Base-by-base conservation (phyloP, 2,113 vertebrate genomes). In the Cyrtonyx montezumae region DNA sequence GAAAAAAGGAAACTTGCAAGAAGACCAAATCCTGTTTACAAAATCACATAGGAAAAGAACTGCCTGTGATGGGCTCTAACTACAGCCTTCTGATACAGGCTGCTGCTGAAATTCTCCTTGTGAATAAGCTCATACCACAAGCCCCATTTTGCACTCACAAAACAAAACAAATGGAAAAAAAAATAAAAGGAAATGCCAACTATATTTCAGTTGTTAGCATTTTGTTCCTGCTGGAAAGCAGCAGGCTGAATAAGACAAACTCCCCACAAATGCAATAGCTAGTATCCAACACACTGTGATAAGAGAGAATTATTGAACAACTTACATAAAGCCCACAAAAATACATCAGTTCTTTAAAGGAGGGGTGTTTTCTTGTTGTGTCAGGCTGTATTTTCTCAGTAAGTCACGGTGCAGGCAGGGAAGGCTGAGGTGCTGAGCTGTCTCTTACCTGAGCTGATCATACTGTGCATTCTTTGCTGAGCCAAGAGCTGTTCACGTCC, bases 401-500 rank as follows among this genome's bases (percentile, higher is more conserved):
- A 48, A 69, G 78, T 43, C 66, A 30, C 51, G 46, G 22, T 43
- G n/a, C 15, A 25, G 36, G 12, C 69, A 49, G 67, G 68, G 34
- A 90, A 84, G 85, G 37, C 37, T 6, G 62, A 77, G 79, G 91
- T 68, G 93, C 6, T n/a, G 77, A 89, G 86, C 78, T 74, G 79
- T 94, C 90, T 96, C 98, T 99, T 99, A 99, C 99, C 99, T 99
- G 99, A 98, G 98, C 97, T 98, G 98, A 99, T 99, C 98, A 99
- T 98, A 97, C 98, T 99, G 98, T 99, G 99, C 98, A 99, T 99
- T 98, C 98, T 98, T 96, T 98, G 98, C 97, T 98, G 98, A 98
- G 96, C 97, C 98, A 97, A 97, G 96, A 98, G 97, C 98, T 98
- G 98, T 97, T 98, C 98, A 87, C 98, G 98, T 98, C 98, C 99